Percentiles rank a stretch among this genome's conserved stretches.
Conservation (phyloP, 2,888 invertebrate species). For the Dasypolia templi region DNA sequence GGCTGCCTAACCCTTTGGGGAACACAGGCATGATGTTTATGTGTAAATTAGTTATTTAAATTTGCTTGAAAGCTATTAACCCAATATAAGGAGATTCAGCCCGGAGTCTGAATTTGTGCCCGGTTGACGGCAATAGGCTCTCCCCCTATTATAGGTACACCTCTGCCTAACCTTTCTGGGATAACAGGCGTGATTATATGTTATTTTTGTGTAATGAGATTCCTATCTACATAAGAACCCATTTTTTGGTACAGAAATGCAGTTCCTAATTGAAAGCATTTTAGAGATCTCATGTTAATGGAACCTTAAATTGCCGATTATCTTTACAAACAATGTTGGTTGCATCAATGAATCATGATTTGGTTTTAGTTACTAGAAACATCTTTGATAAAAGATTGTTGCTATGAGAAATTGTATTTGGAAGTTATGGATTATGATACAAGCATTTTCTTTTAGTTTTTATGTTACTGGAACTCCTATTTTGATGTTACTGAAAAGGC, state of each 20-base stretch:
- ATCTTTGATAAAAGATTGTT: not conserved
- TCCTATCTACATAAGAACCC: not conserved
- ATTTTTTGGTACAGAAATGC: conserved; percentile 7
- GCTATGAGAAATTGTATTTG: not conserved
- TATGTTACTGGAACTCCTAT: no score
- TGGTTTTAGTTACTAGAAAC: not conserved
- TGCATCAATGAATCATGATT: conserved; percentile 34
- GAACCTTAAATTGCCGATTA: conserved; percentile 29
- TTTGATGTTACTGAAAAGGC: not conserved
- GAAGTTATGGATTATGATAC: not conserved
- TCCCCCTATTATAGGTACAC: no score
- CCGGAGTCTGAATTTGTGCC: no score
- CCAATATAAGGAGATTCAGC: no score
- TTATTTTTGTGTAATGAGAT: conserved; percentile 14
- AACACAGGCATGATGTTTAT: no score
- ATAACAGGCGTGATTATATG: no score
- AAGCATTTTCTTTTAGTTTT: not conserved
- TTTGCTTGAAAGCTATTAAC: not conserved
- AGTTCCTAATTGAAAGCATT: conserved; percentile 32
- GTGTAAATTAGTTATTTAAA: not conserved
- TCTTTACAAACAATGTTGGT: conserved; percentile 7
- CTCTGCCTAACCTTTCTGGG: no score
- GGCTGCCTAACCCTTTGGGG: not conserved
- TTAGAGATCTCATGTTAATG: conserved; percentile 33
- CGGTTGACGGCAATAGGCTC: no score